Base-by-base conservation (phyloP, 2,888 invertebrate species). In the Neoascia interrupta region DNA sequence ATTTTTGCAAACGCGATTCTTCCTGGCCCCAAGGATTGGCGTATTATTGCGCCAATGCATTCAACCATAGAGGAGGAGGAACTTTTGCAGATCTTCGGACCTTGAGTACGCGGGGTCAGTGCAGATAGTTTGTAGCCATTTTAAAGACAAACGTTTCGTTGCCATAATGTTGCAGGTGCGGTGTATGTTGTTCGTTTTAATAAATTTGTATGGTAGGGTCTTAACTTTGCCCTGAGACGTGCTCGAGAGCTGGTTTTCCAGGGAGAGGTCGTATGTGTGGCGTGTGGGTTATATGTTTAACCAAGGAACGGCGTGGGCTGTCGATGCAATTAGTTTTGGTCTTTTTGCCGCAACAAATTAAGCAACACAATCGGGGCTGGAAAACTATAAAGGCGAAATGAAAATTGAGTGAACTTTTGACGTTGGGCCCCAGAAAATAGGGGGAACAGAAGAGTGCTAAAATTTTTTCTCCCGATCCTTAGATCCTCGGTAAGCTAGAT, bases 91-190 rank as follows among this genome's bases (percentile, higher is more conserved):
- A 63, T 34, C 39, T 51, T 39, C 41, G 41, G 43, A 63, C 43
- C 69, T 45, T 69, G 49, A 36, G 19, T 18, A 31, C 54, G 19
- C 10, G 19, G 64, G n/a, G 63, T 70, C 79, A 72, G 72, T 54
- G 16, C 37, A 54, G 39, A n/a, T n/a, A n/a, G n/a, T n/a, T n/a
- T n/a, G n/a, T n/a, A 56, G 74, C 74, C 76, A 72, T 79, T 79
- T 72, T 79, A 6, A 49, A 53, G 60, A 66, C 60, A 74, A 74
- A 74, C 60, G 63, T 41, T 64, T 39, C n/a, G n/a, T n/a, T n/a
- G n/a, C n/a, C n/a, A n/a, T n/a, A 47, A 64, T 64, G 70, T 70
- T 64, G 70, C 45, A 58, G 58, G 43, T 64, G 75, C 63, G 69
- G 63, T 63, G 56, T 64, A 34, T 70, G 72, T 34, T 34, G 64